phyloP scores from a whole-genome alignment of 2,113 vertebrate species.

The Nyctereutes procyonoides region DNA sequence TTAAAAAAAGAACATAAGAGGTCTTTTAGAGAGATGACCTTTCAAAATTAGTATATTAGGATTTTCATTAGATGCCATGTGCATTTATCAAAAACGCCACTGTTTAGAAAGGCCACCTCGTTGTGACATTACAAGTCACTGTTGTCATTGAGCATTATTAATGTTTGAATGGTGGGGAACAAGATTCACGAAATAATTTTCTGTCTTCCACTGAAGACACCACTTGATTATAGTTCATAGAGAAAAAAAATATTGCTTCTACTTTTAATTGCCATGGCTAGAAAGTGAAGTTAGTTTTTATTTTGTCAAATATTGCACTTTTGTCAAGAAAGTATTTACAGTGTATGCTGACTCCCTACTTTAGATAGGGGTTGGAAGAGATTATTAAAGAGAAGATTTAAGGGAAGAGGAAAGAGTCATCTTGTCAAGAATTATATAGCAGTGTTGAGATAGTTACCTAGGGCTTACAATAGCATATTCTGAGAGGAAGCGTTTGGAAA shows the following conservation, averaged over 20 bases:
- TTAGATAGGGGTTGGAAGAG: not conserved
- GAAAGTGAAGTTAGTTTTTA: conserved; percentile 80
- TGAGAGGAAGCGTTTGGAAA: not conserved
- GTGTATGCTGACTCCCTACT: conserved; percentile 52
- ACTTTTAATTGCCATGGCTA: conserved; percentile 72
- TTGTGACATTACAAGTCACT: conserved; percentile 62
- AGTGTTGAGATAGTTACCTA: conserved; percentile 58
- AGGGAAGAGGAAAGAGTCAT: conserved; percentile 69
- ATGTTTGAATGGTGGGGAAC: conserved; percentile 25
- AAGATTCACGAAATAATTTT: conserved; percentile 59
- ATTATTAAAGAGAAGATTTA: conserved; percentile 70
- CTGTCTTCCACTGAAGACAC: conserved; percentile 65
- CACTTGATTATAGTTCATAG: conserved; percentile 75
- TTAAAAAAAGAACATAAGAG: not conserved
- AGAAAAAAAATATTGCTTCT: conserved; percentile 78
- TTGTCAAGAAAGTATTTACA: conserved; percentile 72
- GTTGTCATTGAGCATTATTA: not conserved
- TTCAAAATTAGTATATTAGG: not conserved
- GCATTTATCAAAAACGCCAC: conserved; percentile 67
- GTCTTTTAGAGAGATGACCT: not conserved
- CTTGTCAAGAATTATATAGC: conserved; percentile 76
- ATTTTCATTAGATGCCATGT: conserved; percentile 47
- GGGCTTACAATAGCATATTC: not conserved
- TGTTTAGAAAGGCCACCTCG: conserved; percentile 72
- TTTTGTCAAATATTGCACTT: conserved; percentile 68